Percentiles rank a stretch among this genome's conserved stretches.
Evolutionary conservation across 2,888 invertebrate genomes (phyloP).

Genomic region (Bombylius discolor): DNA sequence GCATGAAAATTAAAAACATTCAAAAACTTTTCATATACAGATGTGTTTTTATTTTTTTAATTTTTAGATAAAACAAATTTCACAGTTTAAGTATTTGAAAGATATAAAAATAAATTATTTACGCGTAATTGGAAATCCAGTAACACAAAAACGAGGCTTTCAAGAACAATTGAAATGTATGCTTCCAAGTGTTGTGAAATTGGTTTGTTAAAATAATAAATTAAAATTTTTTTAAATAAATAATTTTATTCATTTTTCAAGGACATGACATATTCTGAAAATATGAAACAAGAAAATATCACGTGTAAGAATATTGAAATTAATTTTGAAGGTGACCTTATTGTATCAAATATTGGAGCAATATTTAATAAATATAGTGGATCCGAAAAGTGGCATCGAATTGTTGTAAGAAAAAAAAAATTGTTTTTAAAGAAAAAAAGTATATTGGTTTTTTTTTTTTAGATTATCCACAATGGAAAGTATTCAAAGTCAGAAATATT

Average conservation of each 20-base stretch:
- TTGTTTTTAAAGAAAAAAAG: background rate
- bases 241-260: slow-evolving; percentile 2
- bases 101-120: slow-evolving; percentile 8
- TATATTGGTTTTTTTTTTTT: background rate
- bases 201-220: slow-evolving; percentile 3
- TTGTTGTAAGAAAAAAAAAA: slow-evolving; percentile 5
- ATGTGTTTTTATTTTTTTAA: background rate
- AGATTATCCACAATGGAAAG: slow-evolving; percentile 12
- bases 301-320: slow-evolving; percentile 4
- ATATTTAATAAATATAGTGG: slow-evolving; percentile 7
- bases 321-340: slow-evolving; percentile 9
- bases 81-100: slow-evolving; percentile 8
- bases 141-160: slow-evolving; percentile 1
- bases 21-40: too few relatives aligned
- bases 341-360: background rate
- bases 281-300: too few relatives aligned
- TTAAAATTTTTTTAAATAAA: background rate
- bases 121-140: slow-evolving; percentile 11
- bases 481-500: slow-evolving; percentile 11
- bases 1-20: too few relatives aligned
- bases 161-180: slow-evolving; percentile 5
- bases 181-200: slow-evolving; percentile 7
- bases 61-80: slow-evolving; percentile 8
- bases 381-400: slow-evolving; percentile 14
- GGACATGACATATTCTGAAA: background rate